Percentiles rank a stretch among this genome's conserved stretches.
Conservation (phyloP, 2,113 vertebrate genomes). For the Oxyura jamaicensis region DNA sequence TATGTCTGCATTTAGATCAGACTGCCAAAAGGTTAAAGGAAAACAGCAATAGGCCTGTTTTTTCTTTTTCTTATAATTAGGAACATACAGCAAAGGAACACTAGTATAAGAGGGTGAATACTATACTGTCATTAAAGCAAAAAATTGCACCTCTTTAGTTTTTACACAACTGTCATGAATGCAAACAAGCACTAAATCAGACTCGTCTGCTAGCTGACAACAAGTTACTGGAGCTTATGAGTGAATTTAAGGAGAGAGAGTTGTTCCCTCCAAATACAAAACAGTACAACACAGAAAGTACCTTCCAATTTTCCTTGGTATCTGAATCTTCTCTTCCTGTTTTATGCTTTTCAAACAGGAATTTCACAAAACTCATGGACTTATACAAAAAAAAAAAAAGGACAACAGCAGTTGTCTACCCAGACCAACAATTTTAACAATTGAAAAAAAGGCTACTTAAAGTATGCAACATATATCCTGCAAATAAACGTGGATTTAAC, state of each 20-base stretch:
- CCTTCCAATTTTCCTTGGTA: neutral
- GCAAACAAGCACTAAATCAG: neutral
- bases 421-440: neutral
- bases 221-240: neutral
- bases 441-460: neutral
- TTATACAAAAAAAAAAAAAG: neutral
- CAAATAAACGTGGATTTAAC: neutral
- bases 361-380: neutral
- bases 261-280: neutral
- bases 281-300: neutral
- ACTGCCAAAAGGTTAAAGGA: neutral
- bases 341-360: neutral
- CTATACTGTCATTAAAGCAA: neutral
- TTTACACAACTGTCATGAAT: neutral
- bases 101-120: neutral
- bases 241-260: neutral
- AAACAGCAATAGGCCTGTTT: neutral
- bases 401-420: neutral
- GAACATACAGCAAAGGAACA: neutral
- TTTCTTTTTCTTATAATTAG: neutral
- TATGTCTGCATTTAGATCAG: neutral
- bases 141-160: neutral
- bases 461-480: neutral
- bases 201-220: neutral
- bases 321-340: neutral